phyloP scores from a whole-genome alignment of 2,113 vertebrate genomes.

The Stigmatopora argus region DNA sequence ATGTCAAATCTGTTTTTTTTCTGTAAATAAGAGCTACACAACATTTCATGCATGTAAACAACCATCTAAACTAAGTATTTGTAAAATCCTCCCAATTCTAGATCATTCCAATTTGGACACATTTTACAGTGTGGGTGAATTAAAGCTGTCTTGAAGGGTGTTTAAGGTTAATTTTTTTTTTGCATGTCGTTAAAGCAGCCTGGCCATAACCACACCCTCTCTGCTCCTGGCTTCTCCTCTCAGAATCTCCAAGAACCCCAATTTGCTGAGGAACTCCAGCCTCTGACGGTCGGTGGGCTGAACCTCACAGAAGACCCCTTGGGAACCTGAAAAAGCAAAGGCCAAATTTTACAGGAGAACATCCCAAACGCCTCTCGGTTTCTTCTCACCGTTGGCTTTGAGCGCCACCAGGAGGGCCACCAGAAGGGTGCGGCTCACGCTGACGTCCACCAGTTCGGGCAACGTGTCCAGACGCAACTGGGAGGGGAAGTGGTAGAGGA shows the following conservation, averaged over 20 bases:
- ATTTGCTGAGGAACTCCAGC: slow-evolving; percentile 76
- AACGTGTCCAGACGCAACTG: slow-evolving; percentile 76
- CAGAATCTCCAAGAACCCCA: slow-evolving; percentile 79
- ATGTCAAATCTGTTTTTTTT: not conserved
- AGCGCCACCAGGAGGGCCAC: slow-evolving; percentile 73
- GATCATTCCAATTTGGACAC: slow-evolving; percentile 1
- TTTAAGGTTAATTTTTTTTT: not conserved
- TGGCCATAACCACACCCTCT: slow-evolving; percentile 68
- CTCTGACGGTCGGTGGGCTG: slow-evolving; percentile 69
- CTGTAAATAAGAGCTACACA: slow-evolving; percentile 2
- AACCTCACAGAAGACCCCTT: slow-evolving; percentile 81
- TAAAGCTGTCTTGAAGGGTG: slow-evolving; percentile 1
- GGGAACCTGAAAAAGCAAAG: slow-evolving; percentile 61
- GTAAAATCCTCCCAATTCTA: slow-evolving; percentile 31
- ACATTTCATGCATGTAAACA: slow-evolving; percentile 55
- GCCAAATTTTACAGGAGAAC: not conserved
- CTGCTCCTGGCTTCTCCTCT: slow-evolving; percentile 69
- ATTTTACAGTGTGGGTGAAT: not conserved
- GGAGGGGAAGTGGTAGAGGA: slow-evolving; percentile 80
- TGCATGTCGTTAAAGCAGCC: slow-evolving; percentile 69
- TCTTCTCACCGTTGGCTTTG: slow-evolving; percentile 74
- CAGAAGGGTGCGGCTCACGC: slow-evolving; percentile 74
- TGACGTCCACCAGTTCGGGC: slow-evolving; percentile 72
- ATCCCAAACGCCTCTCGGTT: not conserved
- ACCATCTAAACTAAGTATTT: slow-evolving; percentile 38